Percentiles rank a stretch among this genome's conserved stretches.
Conservation (phyloP, 1,140 invertebrate species). For the Tribolium castaneum region DNA sequence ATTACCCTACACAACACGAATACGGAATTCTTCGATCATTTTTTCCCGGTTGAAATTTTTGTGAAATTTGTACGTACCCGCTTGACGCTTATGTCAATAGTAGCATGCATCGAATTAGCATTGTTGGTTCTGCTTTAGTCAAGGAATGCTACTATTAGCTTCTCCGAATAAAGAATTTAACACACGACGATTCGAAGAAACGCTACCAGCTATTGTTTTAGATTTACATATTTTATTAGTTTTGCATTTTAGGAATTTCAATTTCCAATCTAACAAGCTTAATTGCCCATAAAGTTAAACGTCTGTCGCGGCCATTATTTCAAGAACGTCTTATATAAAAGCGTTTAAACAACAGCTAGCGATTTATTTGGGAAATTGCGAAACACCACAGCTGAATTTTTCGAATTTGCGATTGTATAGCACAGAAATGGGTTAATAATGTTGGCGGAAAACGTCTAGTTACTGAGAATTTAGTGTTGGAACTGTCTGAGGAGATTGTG, state of each 20-base stretch:
- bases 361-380: background rate
- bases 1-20: background rate
- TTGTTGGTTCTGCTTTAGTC: conserved; percentile 10
- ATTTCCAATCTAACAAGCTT: conserved; percentile 28
- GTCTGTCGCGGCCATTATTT: conserved; percentile 3
- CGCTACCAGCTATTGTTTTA: conserved; percentile 27
- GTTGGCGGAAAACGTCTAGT: conserved; percentile 13
- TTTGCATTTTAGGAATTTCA: conserved; percentile 33
- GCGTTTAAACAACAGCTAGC: background rate
- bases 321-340: background rate
- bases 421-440: conserved; percentile 5
- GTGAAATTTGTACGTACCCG: background rate
- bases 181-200: conserved; percentile 29
- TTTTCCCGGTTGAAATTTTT: background rate
- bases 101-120: conserved; percentile 30
- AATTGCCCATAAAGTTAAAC: conserved; percentile 26
- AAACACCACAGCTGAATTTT: background rate
- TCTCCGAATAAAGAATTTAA: conserved; percentile 34
- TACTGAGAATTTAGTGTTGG: background rate
- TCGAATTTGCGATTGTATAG: background rate
- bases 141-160: conserved; percentile 26
- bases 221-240: conserved; percentile 31
- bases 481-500: background rate
- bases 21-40: background rate
- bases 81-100: background rate